These are phyloP conservation scores for Kryptolebias marmoratus DNA, from an alignment of 2,113 vertebrate genomes.

Conservation along the genomic window DNA sequence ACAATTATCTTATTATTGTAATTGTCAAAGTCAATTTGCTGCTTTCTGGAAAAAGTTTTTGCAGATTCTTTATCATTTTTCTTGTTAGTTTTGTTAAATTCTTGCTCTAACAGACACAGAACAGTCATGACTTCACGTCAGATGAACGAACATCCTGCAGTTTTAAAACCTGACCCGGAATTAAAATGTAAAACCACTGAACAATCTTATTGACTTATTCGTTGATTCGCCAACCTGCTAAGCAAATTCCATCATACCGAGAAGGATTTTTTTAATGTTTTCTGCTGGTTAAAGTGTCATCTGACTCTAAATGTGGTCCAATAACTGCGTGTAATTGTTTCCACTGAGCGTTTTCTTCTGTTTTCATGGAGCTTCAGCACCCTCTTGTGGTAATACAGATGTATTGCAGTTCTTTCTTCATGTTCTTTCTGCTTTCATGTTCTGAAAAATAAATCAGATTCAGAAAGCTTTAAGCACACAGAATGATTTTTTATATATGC, in stretches of 20 bases:
- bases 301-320: background rate
- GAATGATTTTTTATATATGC: no score
- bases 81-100: conserved; percentile 14
- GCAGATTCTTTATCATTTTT: conserved; percentile 1
- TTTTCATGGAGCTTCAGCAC: conserved; percentile 16
- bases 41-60: conserved; percentile 33
- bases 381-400: conserved; percentile 8
- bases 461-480: no score
- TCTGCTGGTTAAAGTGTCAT: background rate
- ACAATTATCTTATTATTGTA: conserved; percentile 82
- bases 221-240: background rate
- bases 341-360: no score
- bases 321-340: no score
- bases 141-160: background rate
- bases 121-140: conserved; percentile 7
- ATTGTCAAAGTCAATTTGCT: conserved; percentile 80
- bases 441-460: background rate
- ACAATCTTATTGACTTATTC: no score
- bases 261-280: background rate
- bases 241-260: background rate
- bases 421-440: background rate
- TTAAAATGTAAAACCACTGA: background rate
- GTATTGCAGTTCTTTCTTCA: background rate
- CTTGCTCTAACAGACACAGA: conserved; percentile 2
- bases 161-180: background rate